Base-by-base conservation (phyloP, 2,113 vertebrate genomes). In the Merops nubicus region DNA sequence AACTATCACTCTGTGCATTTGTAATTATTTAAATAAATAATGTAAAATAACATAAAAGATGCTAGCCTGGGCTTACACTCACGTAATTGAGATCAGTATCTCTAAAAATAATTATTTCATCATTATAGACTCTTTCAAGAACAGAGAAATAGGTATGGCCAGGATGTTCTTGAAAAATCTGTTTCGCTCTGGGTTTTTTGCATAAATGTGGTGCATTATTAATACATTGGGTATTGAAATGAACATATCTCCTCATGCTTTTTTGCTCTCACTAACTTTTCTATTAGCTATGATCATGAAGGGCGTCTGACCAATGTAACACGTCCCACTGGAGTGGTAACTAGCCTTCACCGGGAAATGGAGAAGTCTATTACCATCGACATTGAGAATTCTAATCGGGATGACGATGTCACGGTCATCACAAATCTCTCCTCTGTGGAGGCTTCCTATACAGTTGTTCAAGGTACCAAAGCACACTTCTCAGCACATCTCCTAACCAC, bases 361-460 rank as follows among this genome's bases (percentile, higher is more conserved):
- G 99, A 99, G 92, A 99, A 99, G 92, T 99, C 99, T 91, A 99
- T 99, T 98, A 99, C 99, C 97, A 99, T 99, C 53, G 99, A 99
- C 98, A 99, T 99, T 17, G 99, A 99, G 98, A 99, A 99, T 98
- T 99, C 99, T 93, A 99, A 99, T 97, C 98, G 99, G 69, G 99
- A 99, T 47, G 99, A 99, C 36, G 99, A 99, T 20, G 98, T 99
- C 98, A 99, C 99, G 7, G 99, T 99, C 96, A 99, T 99, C 97
- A 99, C 99, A 96, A 99, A 99, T 97, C 98, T 99, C 54, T 99
- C 99, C 45, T 99, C 99, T 2, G 99, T 99, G 29, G 99, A 99
- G 96, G 99, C 99, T 57, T 99, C 99, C 40, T 99, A 99, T 97
- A 99, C 99, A 12, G 99, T 99, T 90, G 99, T 99, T 81, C 99